Percentiles rank a stretch among this genome's conserved stretches.
phyloP scores from a whole-genome alignment of 1,140 invertebrate species.

The Zaprionus capensis region DNA sequence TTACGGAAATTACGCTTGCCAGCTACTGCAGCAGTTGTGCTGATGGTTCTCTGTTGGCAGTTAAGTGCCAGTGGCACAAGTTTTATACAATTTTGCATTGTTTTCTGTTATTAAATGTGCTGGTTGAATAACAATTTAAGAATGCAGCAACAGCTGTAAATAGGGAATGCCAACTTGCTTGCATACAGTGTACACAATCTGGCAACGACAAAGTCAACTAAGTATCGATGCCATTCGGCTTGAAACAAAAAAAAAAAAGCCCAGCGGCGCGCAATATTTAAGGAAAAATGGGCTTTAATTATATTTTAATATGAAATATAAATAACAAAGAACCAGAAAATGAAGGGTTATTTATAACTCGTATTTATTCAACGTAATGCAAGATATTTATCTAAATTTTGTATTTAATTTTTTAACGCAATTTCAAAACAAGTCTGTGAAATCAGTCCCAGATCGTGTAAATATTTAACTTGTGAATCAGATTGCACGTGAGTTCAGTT shows the following conservation, averaged over 20 bases:
- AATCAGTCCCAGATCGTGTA: neutral
- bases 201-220: neutral
- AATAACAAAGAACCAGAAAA: neutral
- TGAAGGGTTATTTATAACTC: neutral
- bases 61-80: slow-evolving; percentile 53
- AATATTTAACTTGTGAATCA: neutral
- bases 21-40: slow-evolving; percentile 85
- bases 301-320: too few species aligned
- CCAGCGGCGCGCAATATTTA: neutral
- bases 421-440: neutral
- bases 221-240: neutral
- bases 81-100: slow-evolving; percentile 74
- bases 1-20: slow-evolving; percentile 93
- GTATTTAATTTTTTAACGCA: neutral
- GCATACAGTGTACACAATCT: neutral
- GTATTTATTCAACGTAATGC: too few species aligned
- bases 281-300: too few species aligned
- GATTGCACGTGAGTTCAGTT: slow-evolving; percentile 1
- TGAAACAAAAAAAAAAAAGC: neutral
- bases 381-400: neutral
- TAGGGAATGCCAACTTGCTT: neutral
- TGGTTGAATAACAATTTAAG: slow-evolving; percentile 69
- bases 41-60: slow-evolving; percentile 85
- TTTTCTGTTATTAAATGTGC: slow-evolving; percentile 27
- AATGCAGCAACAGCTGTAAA: slow-evolving; percentile 46